phyloP scores from a whole-genome alignment of 92 coral and sea anemone genomes.

The Porites lobata region DNA sequence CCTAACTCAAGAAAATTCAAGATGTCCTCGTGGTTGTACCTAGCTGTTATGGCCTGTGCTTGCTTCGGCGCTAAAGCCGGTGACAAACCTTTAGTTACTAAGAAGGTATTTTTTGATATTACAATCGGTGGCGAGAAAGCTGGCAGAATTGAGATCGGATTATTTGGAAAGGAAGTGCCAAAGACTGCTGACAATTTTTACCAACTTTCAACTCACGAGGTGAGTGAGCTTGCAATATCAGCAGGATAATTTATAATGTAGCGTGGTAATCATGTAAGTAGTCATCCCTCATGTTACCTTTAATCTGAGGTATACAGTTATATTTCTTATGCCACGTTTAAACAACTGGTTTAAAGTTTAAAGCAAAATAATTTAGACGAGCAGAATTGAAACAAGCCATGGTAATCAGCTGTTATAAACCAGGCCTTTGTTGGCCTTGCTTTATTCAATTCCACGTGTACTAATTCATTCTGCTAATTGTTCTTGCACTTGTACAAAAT shows the following conservation, averaged over 20 bases:
- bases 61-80: conserved; percentile 54
- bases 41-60: conserved; percentile 46
- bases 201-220: conserved; percentile 90
- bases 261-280: background rate
- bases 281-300: background rate
- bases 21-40: conserved; percentile 46
- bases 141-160: conserved; percentile 90
- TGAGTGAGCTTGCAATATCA: background rate
- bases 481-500: background rate
- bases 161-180: conserved; percentile 93
- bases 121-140: conserved; percentile 81
- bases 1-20: conserved; percentile 16
- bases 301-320: background rate
- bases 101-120: conserved; percentile 88
- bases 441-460: conserved; percentile 6
- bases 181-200: conserved; percentile 85
- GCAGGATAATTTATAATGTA: background rate
- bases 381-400: background rate
- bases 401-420: background rate
- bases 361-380: background rate
- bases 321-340: background rate
- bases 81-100: conserved; percentile 44
- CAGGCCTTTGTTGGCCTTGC: background rate
- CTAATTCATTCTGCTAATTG: background rate
- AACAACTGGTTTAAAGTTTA: no score